phyloP scores from a whole-genome alignment of 2,888 invertebrate genomes.

The Lycophotia porphyrea region DNA sequence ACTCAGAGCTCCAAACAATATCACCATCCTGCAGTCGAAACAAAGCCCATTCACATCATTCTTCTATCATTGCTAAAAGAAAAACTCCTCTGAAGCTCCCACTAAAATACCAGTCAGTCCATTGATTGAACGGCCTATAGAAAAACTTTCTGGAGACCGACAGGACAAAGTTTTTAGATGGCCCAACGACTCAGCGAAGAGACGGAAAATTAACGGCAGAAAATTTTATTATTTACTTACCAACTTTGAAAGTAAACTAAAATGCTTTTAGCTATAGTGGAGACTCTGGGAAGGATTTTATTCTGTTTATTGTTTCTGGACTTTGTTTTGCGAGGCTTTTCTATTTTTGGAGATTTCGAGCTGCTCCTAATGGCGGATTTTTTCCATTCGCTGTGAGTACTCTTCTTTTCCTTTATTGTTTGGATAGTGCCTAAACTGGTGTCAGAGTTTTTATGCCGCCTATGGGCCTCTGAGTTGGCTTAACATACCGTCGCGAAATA shows the following conservation, averaged over 20 bases:
- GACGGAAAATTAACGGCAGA: slow-evolving; percentile 63
- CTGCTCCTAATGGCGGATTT: neutral
- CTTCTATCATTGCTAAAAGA: slow-evolving; percentile 1
- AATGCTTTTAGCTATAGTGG: slow-evolving; percentile 62
- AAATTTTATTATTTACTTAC: slow-evolving; percentile 67
- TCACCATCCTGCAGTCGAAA: neutral
- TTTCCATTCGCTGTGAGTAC: neutral
- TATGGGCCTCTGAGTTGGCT: no score
- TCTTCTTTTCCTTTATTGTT: no score
- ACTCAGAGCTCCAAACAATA: no score
- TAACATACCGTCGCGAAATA: no score
- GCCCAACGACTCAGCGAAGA: slow-evolving; percentile 49
- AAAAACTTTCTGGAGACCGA: slow-evolving; percentile 43
- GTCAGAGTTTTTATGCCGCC: no score
- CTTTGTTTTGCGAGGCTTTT: slow-evolving; percentile 25
- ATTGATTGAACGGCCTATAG: slow-evolving; percentile 49
- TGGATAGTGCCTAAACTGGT: no score
- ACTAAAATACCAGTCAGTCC: slow-evolving; percentile 29
- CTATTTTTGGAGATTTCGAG: slow-evolving; percentile 22
- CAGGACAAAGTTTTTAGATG: slow-evolving; percentile 52
- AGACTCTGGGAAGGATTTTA: slow-evolving; percentile 44
- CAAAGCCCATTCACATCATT: neutral
- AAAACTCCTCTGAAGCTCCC: slow-evolving; percentile 12
- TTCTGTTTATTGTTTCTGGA: slow-evolving; percentile 51
- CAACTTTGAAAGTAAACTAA: slow-evolving; percentile 57